Percentiles rank a stretch among this genome's conserved stretches.
Evolutionary conservation across 2,888 invertebrate genomes (phyloP).

Genomic region (Physocephala rufipes): DNA sequence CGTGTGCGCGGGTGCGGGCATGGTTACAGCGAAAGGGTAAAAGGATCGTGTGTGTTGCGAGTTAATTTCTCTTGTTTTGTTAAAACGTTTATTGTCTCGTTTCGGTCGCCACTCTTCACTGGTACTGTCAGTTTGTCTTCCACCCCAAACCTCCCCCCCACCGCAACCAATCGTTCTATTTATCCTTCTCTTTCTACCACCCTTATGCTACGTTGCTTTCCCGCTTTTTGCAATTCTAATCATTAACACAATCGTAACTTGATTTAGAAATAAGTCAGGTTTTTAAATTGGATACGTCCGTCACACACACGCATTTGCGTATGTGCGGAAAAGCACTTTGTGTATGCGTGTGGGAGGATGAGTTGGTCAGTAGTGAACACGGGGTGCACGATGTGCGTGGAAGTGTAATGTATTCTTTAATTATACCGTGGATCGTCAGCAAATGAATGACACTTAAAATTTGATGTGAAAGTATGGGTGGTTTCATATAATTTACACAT

Average conservation of each 20-base stretch:
- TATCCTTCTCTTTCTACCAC: neutral
- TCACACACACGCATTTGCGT: slow-evolving; percentile 52
- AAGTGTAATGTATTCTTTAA: neutral
- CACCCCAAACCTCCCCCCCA: neutral
- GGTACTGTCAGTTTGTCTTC: slow-evolving; percentile 22
- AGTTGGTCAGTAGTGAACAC: too few relatives aligned
- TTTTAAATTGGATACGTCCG: slow-evolving; percentile 62
- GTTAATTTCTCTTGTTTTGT: slow-evolving; percentile 51
- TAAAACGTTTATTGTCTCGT: slow-evolving; percentile 11
- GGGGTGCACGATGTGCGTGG: neutral
- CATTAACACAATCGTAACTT: slow-evolving; percentile 59
- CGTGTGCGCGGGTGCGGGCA: neutral
- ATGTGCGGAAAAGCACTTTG: neutral
- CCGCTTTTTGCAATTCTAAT: slow-evolving; percentile 50
- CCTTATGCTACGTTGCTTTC: slow-evolving; percentile 10
- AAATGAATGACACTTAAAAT: too few relatives aligned
- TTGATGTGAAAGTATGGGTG: too few relatives aligned
- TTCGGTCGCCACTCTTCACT: slow-evolving; percentile 28
- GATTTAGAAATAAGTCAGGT: slow-evolving; percentile 52
- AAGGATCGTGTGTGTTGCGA: slow-evolving; percentile 54
- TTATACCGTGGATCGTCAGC: slow-evolving; percentile 21
- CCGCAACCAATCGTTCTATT: neutral
- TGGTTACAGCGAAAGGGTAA: too few relatives aligned
- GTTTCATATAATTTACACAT: too few relatives aligned
- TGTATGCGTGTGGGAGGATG: neutral